Evolutionary conservation across 2,113 vertebrate genomes (phyloP).

Genomic region (Mungos mungo): DNA sequence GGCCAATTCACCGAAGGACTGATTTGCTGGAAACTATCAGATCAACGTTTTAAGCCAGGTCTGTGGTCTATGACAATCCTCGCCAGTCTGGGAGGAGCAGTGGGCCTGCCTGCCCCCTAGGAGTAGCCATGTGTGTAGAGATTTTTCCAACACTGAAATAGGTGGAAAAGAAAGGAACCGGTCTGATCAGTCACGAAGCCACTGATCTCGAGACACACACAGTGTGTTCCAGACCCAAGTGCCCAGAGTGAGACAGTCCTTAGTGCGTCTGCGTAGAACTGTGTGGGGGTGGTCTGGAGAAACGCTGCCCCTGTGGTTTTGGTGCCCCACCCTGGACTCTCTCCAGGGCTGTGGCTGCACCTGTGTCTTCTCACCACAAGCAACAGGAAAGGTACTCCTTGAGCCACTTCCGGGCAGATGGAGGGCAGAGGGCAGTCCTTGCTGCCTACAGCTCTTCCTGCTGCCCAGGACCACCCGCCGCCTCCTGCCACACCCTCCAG

Average conservation of each 20-base stretch:
- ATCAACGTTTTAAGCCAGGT: background rate
- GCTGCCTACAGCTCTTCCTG: background rate
- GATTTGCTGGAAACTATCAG: background rate
- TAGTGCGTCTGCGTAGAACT: background rate
- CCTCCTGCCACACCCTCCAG: background rate
- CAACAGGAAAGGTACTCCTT: background rate
- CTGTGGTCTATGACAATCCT: background rate
- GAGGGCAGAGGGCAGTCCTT: background rate
- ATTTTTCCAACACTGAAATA: background rate
- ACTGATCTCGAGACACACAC: rapidly evolving
- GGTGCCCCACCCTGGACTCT: background rate
- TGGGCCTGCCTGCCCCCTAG: background rate
- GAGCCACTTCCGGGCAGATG: background rate
- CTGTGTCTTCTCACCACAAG: background rate
- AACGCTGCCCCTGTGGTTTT: background rate
- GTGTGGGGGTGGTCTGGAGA: background rate
- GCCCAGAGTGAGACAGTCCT: background rate
- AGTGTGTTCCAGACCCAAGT: rapidly evolving
- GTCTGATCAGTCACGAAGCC: background rate
- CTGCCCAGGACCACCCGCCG: background rate
- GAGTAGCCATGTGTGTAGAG: background rate
- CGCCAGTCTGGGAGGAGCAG: background rate
- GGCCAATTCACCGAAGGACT: background rate
- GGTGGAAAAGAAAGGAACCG: background rate
- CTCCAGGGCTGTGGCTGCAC: background rate